These are phyloP conservation scores for Strongylocentrotus purpuratus DNA, from an alignment of 35 echinoderm and acorn worm species.

Conservation along the genomic window DNA sequence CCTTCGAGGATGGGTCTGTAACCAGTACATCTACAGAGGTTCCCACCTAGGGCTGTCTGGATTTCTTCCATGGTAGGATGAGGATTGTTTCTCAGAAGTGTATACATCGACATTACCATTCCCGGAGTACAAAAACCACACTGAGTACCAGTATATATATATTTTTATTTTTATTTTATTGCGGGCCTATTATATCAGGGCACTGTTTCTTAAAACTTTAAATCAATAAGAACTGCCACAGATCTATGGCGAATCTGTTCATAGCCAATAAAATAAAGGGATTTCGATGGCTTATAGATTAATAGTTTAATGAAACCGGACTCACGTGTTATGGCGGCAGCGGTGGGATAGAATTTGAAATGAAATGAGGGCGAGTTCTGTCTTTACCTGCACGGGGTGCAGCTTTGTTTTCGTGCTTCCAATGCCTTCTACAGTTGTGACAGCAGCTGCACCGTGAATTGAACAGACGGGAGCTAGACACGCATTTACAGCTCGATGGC, in stretches of 20 bases:
- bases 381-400: slow-evolving; percentile 85
- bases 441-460: slow-evolving; percentile 78
- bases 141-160: slow-evolving; percentile 39
- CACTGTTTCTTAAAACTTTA: too few relatives aligned
- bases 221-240: too few relatives aligned
- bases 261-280: too few relatives aligned
- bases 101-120: slow-evolving; percentile 65
- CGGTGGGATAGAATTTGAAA: too few relatives aligned
- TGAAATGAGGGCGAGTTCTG: background rate
- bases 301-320: too few relatives aligned
- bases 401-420: slow-evolving; percentile 71
- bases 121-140: slow-evolving; percentile 70
- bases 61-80: slow-evolving; percentile 49
- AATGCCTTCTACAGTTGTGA: slow-evolving; percentile 95
- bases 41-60: slow-evolving; percentile 68
- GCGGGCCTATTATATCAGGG: too few relatives aligned
- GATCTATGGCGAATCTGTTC: too few relatives aligned
- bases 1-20: slow-evolving; percentile 90
- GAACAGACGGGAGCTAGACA: slow-evolving; percentile 80
- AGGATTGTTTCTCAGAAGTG: slow-evolving; percentile 59
- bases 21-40: slow-evolving; percentile 90
- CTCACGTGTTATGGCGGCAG: too few relatives aligned
- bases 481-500: slow-evolving; percentile 78
- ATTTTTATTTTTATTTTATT: too few relatives aligned
- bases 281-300: too few relatives aligned